Evolutionary conservation across 2,113 vertebrate genomes (phyloP).

Genomic region (Coturnix japonica): DNA sequence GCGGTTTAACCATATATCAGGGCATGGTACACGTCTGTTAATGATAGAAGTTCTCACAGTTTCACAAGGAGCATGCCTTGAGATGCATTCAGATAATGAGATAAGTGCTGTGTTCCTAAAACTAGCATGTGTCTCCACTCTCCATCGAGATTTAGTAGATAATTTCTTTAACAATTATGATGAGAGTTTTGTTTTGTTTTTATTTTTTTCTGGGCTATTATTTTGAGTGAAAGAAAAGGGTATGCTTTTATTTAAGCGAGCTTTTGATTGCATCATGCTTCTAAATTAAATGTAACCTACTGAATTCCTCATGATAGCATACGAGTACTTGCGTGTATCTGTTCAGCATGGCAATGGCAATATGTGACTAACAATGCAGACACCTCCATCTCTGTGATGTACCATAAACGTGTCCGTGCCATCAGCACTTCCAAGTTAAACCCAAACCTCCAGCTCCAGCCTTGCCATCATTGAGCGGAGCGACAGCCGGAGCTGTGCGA

Average conservation of each 20-base stretch:
- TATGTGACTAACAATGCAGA: too few relatives aligned
- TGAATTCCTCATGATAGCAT: neutral
- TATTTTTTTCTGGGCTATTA: neutral
- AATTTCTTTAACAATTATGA: neutral
- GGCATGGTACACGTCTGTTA: neutral
- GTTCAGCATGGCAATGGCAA: too few relatives aligned
- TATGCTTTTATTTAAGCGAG: neutral
- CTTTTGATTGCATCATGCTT: neutral
- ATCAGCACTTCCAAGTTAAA: too few relatives aligned
- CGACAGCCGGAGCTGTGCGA: too few relatives aligned
- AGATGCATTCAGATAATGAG: neutral
- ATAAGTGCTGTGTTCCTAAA: neutral
- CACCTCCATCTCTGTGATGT: too few relatives aligned
- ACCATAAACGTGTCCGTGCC: too few relatives aligned
- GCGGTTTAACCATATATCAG: neutral
- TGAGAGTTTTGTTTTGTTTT: too few relatives aligned
- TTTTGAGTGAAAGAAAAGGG: neutral
- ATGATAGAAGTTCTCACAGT: neutral
- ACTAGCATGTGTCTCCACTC: neutral
- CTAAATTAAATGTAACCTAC: neutral
- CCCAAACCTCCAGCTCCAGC: too few relatives aligned
- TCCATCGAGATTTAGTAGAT: neutral
- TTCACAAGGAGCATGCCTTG: rapidly evolving
- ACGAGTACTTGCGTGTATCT: too few relatives aligned
- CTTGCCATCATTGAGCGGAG: too few relatives aligned